phyloP scores from a whole-genome alignment of 2,888 invertebrate species.

The Pachliopta kotzebuea region DNA sequence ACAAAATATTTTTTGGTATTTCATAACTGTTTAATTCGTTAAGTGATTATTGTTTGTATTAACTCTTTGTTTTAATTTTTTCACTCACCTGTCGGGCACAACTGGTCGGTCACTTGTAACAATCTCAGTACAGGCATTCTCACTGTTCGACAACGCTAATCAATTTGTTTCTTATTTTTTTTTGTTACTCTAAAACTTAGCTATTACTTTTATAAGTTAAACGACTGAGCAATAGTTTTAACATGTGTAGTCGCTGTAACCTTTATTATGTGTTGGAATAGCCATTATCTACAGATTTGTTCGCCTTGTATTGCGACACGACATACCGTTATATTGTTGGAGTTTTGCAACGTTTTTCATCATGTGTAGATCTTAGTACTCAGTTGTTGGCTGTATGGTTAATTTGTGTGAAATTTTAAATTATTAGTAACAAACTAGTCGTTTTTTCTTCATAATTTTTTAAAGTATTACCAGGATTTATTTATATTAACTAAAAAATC shows the following conservation, averaged over 20 bases:
- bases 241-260: slow-evolving; percentile 29
- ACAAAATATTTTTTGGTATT: not conserved
- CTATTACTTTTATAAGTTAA: slow-evolving; percentile 33
- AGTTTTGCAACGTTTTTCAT: slow-evolving; percentile 16
- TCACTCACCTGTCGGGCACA: not conserved
- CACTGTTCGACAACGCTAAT: slow-evolving; percentile 29
- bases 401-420: not conserved
- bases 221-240: slow-evolving; percentile 33
- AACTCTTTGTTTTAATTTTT: not conserved
- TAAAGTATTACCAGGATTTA: no score
- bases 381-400: not conserved
- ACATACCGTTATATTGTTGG: slow-evolving; percentile 16
- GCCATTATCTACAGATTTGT: slow-evolving; percentile 23
- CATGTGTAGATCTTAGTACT: not conserved
- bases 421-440: not conserved
- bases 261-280: slow-evolving; percentile 28
- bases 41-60: not conserved
- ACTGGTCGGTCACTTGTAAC: not conserved
- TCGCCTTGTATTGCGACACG: slow-evolving; percentile 9
- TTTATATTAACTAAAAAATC: no score
- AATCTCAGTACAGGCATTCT: not conserved
- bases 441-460: no score
- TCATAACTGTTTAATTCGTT: no score
- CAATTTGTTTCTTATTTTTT: slow-evolving; percentile 31
- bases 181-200: slow-evolving; percentile 32